Conservation (phyloP, 1,140 invertebrate genomes). For the Plectus sambesii region DNA sequence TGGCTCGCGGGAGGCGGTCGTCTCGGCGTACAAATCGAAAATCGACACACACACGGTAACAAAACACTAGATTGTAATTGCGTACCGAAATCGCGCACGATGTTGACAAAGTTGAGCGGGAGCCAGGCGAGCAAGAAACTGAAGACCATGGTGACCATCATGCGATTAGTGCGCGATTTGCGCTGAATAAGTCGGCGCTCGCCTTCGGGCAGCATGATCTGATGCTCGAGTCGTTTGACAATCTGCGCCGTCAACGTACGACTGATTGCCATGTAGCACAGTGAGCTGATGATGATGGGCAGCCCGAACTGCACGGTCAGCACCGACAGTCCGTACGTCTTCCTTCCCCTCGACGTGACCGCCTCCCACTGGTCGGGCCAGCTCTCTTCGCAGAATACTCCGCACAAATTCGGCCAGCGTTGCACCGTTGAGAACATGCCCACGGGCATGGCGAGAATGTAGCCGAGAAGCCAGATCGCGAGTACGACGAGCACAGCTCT, state of each 20-base stretch:
- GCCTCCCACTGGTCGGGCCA: conserved; percentile 34
- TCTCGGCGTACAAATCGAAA: no score
- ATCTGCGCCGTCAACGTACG: conserved; percentile 33
- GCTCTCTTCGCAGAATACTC: conserved; percentile 39
- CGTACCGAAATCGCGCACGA: conserved; percentile 45
- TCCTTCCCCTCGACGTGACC: no score
- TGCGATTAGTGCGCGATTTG: conserved; percentile 36
- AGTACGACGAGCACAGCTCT: conserved; percentile 33
- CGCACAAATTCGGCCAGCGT: conserved; percentile 36
- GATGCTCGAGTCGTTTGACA: conserved; percentile 33
- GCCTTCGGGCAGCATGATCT: conserved; percentile 36
- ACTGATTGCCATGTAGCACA: conserved; percentile 39
- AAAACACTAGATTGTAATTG: no score
- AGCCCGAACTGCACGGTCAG: conserved; percentile 40
- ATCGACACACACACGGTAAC: no score
- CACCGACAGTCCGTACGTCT: conserved; percentile 36
- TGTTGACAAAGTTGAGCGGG: conserved; percentile 52
- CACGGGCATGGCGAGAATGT: conserved; percentile 38
- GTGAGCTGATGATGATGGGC: conserved; percentile 36
- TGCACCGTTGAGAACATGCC: conserved; percentile 34
- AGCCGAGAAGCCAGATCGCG: conserved; percentile 40
- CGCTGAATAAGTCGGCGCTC: conserved; percentile 34
- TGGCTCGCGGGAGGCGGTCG: conserved; percentile 40
- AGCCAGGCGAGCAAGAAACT: conserved; percentile 48
- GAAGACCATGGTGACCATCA: conserved; percentile 40